Percentiles rank a stretch among this genome's conserved stretches.
Conservation (phyloP, 2,113 vertebrate species). For the Pachypanchax playfairii region DNA sequence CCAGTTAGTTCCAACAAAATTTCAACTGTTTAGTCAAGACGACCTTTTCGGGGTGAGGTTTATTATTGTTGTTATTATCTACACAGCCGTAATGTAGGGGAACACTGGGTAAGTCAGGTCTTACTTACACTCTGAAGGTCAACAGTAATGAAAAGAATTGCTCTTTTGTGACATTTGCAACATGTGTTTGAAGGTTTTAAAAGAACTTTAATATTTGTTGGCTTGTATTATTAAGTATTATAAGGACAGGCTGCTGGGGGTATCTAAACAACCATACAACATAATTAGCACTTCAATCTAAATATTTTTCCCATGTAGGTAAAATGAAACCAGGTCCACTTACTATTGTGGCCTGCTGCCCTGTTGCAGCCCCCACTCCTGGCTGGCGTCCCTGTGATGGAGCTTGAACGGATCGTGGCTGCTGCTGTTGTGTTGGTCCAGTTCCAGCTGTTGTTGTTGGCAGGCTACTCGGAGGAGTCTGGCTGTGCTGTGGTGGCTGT, state of each 20-base stretch:
- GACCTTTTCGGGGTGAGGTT: no score
- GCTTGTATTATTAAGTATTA: not conserved
- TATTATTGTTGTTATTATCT: not conserved
- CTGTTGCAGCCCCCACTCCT: conserved; percentile 60
- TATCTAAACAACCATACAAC: not conserved
- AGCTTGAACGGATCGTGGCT: conserved; percentile 70
- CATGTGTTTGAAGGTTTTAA: not conserved
- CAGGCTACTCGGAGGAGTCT: conserved; percentile 57
- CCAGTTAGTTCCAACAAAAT: no score
- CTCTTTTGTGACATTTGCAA: conserved; percentile 10
- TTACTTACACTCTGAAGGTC: not conserved
- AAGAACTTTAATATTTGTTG: conserved; percentile 5
- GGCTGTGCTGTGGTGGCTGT: conserved; percentile 59
- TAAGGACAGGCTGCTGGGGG: not conserved
- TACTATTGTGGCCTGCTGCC: conserved; percentile 79
- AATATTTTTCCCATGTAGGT: not conserved
- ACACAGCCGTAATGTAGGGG: not conserved
- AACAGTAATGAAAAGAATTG: conserved; percentile 4
- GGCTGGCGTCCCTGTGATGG: conserved; percentile 69
- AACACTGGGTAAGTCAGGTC: not conserved
- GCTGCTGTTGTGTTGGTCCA: conserved; percentile 62
- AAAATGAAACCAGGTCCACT: conserved; percentile 57
- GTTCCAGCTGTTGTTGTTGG: conserved; percentile 48
- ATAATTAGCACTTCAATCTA: not conserved
- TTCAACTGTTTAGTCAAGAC: no score